phyloP scores from a whole-genome alignment of 2,888 invertebrate species.

The Cheilosia pagana region DNA sequence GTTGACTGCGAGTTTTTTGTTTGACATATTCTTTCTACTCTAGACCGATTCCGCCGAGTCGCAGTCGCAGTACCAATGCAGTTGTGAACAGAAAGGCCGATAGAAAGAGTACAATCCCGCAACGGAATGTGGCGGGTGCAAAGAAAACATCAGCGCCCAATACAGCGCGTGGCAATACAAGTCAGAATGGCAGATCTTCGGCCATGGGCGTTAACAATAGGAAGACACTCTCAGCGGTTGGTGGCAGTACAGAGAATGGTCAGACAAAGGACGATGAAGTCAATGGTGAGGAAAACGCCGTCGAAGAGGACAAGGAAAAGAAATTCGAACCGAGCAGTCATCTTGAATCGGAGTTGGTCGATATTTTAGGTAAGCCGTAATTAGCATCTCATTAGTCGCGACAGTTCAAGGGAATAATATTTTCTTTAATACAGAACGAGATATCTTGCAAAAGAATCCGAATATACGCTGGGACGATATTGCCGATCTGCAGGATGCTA shows the following conservation, averaged over 20 bases:
- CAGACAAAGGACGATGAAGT: constrained; percentile 86
- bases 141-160: constrained; percentile 75
- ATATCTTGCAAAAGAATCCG: constrained; percentile 98
- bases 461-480: constrained; percentile 98
- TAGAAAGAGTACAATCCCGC: constrained; percentile 80
- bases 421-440: constrained; percentile 87
- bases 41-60: constrained; percentile 79
- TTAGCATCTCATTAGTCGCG: neutral
- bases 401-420: constrained; percentile 10
- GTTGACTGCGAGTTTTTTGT: constrained; percentile 4
- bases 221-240: constrained; percentile 34
- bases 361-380: constrained; percentile 91
- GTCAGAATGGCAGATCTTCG: constrained; percentile 62
- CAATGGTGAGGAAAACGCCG: constrained; percentile 85
- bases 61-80: constrained; percentile 77
- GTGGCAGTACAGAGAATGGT: constrained; percentile 74
- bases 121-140: constrained; percentile 75
- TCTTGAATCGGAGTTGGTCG: constrained; percentile 96
- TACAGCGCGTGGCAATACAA: constrained; percentile 74
- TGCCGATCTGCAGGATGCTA: constrained; percentile 94
- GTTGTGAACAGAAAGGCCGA: constrained; percentile 77
- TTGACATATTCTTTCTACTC: neutral
- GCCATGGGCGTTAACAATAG: constrained; percentile 41
- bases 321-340: constrained; percentile 92
- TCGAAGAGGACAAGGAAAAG: constrained; percentile 91